Evolutionary conservation across 2,888 invertebrate species (phyloP).

Genomic region (Ditylenchus weischeri): DNA sequence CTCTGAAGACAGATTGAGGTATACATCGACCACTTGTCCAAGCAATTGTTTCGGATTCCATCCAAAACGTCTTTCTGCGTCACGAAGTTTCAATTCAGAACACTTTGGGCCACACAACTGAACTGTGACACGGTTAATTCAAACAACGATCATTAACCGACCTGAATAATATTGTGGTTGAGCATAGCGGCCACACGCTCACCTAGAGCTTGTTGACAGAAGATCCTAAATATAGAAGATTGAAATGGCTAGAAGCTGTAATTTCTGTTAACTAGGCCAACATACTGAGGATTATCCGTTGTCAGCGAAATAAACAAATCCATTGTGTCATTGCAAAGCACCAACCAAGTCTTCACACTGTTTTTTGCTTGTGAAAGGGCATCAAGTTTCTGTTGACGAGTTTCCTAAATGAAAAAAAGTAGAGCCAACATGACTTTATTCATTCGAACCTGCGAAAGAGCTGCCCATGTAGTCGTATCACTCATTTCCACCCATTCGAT

Average conservation of each 20-base stretch:
- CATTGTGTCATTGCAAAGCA: conserved; percentile 78
- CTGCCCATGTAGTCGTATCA: conserved; percentile 62
- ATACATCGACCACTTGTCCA: conserved; percentile 89
- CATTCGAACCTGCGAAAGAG: conserved; percentile 14
- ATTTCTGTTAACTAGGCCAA: no score
- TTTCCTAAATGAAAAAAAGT: conserved; percentile 48
- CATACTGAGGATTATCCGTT: conserved; percentile 74
- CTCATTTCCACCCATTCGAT: conserved; percentile 77
- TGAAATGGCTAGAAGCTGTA: no score
- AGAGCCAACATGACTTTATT: background rate
- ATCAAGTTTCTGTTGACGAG: conserved; percentile 38
- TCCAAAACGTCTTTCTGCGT: conserved; percentile 82
- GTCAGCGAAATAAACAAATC: conserved; percentile 97
- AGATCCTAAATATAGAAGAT: conserved; percentile 65
- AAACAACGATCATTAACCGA: conserved; percentile 63
- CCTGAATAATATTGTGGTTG: conserved; percentile 91
- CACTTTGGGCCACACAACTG: conserved; percentile 72
- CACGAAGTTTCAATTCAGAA: conserved; percentile 62
- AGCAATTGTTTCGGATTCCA: conserved; percentile 92
- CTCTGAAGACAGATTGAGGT: conserved; percentile 83
- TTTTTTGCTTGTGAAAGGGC: conserved; percentile 58
- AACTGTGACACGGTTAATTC: conserved; percentile 23
- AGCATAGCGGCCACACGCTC: conserved; percentile 94
- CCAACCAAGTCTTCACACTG: conserved; percentile 56
- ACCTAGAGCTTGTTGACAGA: conserved; percentile 79